Evolutionary conservation across 2,113 vertebrate species (phyloP).

Genomic region (Charadrius vociferus): DNA sequence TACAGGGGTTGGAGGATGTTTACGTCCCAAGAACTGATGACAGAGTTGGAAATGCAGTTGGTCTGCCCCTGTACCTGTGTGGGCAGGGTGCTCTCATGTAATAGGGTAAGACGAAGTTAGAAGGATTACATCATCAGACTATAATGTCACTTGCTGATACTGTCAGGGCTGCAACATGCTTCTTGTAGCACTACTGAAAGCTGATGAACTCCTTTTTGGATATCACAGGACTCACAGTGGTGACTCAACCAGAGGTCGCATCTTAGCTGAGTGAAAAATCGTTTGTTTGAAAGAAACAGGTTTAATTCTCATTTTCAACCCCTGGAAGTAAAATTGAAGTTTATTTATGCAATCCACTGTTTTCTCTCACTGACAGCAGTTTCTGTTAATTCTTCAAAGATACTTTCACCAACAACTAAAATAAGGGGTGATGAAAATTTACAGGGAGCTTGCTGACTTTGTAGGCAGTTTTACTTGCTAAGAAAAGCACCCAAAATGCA

Average conservation of each 20-base stretch:
- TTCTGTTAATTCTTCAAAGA: slow-evolving; percentile 20
- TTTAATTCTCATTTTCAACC: not conserved
- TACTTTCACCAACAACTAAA: not conserved
- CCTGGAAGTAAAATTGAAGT: not conserved
- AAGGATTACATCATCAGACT: not conserved
- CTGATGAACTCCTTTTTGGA: not conserved
- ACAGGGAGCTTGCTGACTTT: not conserved
- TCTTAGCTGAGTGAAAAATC: not conserved
- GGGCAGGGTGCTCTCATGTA: not conserved
- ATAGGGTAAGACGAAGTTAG: not conserved
- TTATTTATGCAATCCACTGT: not conserved
- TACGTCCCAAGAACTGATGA: not conserved
- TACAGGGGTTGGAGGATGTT: not conserved
- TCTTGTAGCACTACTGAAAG: not conserved
- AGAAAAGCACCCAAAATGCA: not conserved
- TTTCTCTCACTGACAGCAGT: not conserved
- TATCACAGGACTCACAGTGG: not conserved
- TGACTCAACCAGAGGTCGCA: not conserved
- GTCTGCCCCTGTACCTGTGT: not conserved
- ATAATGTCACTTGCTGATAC: not conserved
- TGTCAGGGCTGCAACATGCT: not conserved
- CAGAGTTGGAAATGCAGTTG: not conserved
- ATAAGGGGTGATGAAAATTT: not conserved
- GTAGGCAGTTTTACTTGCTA: not conserved
- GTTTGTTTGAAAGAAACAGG: not conserved